phyloP scores from a whole-genome alignment of 2,113 vertebrate species.

The western clawed frog (Xenopus tropicalis) region DNA sequence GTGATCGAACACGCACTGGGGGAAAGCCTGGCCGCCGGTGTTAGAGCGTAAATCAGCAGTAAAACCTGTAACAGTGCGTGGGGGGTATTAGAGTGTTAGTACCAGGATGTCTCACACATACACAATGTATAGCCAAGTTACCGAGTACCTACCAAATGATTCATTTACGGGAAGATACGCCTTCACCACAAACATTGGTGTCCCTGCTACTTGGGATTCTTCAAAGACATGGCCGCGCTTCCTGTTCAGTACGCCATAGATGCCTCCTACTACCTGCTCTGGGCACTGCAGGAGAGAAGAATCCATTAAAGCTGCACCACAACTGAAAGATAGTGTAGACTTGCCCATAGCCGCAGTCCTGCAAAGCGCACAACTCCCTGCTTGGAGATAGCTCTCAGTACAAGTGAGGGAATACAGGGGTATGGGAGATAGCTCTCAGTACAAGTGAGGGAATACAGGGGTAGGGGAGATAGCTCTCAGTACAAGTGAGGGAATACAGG shows the following conservation, averaged over 20 bases:
- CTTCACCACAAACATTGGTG: slow-evolving; percentile 58
- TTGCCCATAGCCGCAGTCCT: too few relatives aligned
- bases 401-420: too few relatives aligned
- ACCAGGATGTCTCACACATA: background rate
- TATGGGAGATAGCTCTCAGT: too few relatives aligned
- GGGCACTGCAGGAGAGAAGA: slow-evolving; percentile 47
- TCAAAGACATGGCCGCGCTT: slow-evolving; percentile 58
- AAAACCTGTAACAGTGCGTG: slow-evolving; percentile 48
- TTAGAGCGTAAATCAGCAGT: slow-evolving; percentile 50
- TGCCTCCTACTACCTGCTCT: slow-evolving; percentile 58
- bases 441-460: too few relatives aligned
- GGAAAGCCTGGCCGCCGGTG: slow-evolving; percentile 57
- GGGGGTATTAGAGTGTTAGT: background rate
- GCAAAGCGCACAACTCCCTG: too few relatives aligned
- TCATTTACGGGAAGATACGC: slow-evolving; percentile 59
- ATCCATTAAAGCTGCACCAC: background rate
- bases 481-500: too few relatives aligned
- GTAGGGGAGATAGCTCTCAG: too few relatives aligned
- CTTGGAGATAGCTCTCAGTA: too few relatives aligned
- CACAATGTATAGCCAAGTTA: background rate
- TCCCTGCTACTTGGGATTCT: slow-evolving; percentile 59
- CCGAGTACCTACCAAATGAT: slow-evolving; percentile 55
- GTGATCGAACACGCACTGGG: slow-evolving; percentile 54
- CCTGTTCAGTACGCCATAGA: slow-evolving; percentile 60
- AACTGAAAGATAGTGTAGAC: too few relatives aligned